Percentiles rank a stretch among this genome's conserved stretches.
Evolutionary conservation across 2,888 invertebrate species (phyloP).

Genomic region (Acanthosoma haemorrhoidale): DNA sequence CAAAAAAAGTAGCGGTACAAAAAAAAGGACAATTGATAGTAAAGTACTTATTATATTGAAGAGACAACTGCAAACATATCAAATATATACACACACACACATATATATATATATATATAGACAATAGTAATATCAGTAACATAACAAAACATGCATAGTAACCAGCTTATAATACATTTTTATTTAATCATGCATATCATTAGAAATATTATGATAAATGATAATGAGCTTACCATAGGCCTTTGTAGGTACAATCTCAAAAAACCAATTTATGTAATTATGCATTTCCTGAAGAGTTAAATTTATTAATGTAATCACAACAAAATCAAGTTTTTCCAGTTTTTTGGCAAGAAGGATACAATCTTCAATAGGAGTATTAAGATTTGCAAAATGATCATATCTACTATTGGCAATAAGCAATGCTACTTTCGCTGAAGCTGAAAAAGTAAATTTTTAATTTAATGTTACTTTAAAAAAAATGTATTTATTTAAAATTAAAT

Average conservation of each 20-base stretch:
- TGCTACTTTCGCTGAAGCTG: conserved; percentile 43
- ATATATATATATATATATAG: too few species aligned
- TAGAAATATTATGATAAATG: not conserved
- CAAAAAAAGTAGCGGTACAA: too few species aligned
- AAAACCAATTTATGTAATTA: conserved; percentile 42
- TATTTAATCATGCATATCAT: too few species aligned
- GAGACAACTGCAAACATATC: not conserved
- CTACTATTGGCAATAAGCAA: conserved; percentile 43
- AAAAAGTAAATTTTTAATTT: conserved; percentile 29
- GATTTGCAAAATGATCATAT: conserved; percentile 38
- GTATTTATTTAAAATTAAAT: too few species aligned
- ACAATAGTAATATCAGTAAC: too few species aligned
- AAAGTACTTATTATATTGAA: not conserved
- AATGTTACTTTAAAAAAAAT: not conserved
- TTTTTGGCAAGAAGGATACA: conserved; percentile 41
- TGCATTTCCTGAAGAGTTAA: conserved; percentile 42
- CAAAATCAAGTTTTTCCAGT: conserved; percentile 42
- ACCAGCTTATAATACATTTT: too few species aligned
- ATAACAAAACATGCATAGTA: too few species aligned
- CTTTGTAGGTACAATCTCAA: conserved; percentile 40
- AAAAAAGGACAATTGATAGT: too few species aligned
- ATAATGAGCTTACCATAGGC: conserved; percentile 44
- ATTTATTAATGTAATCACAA: conserved; percentile 43
- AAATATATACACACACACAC: too few species aligned
- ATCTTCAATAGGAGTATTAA: conserved; percentile 43